phyloP scores from a whole-genome alignment of 2,113 vertebrate species.

The Trematomus loennbergii region DNA sequence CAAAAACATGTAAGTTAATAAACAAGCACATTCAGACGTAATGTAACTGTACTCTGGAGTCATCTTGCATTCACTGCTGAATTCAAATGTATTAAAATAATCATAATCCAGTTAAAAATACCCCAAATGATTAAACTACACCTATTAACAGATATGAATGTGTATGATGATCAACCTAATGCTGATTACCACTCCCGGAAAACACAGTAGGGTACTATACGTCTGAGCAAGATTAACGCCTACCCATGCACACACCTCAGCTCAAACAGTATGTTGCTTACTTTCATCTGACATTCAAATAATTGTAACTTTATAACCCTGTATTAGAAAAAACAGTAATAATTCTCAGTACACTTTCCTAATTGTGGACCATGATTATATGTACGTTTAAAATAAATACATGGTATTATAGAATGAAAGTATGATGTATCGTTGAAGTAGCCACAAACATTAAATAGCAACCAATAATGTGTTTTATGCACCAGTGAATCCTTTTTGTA shows the following conservation, averaged over 20 bases:
- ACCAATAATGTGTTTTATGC: background rate
- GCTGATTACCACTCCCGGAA: background rate
- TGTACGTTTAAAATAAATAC: no score
- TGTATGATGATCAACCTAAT: background rate
- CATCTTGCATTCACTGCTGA: background rate
- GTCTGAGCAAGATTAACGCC: background rate
- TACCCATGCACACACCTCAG: background rate
- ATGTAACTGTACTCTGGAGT: background rate
- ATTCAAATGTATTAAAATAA: background rate
- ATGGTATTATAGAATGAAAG: background rate
- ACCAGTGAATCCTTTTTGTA: background rate
- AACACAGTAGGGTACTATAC: background rate
- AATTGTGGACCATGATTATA: no score
- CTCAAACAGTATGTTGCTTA: background rate
- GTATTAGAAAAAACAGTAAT: background rate
- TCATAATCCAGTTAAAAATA: background rate
- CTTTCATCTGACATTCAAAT: no score
- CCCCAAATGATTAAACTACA: background rate
- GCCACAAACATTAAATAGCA: background rate
- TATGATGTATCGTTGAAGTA: background rate
- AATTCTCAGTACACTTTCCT: no score
- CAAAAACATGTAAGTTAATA: background rate
- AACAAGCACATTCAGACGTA: background rate
- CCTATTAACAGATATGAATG: background rate
- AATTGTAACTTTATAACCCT: background rate